phyloP scores from a whole-genome alignment of 2,797 vertebrate species.

The Hoplostethus atlanticus region DNA sequence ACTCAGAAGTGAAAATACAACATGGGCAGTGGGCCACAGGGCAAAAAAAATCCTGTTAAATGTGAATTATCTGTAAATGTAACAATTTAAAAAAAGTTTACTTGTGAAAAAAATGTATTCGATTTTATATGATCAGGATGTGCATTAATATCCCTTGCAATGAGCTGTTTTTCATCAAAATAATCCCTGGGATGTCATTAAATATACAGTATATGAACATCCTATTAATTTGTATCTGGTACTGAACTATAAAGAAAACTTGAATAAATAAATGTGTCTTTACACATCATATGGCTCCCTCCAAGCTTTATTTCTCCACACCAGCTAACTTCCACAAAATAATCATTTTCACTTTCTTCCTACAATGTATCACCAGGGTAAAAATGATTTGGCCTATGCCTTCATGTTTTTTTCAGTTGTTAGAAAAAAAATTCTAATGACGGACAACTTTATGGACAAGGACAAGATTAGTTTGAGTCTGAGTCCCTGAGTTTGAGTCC shows the following conservation, averaged over 20 bases:
- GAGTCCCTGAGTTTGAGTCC: background rate
- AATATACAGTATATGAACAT: too few species aligned
- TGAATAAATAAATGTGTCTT: too few species aligned
- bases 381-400: background rate
- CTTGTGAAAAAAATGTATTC: background rate
- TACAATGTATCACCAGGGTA: background rate
- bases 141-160: background rate
- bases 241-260: too few species aligned
- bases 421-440: background rate
- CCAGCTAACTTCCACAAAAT: too few species aligned
- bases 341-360: background rate
- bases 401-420: background rate
- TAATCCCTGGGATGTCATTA: too few species aligned
- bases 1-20: too few species aligned
- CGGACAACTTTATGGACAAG: background rate
- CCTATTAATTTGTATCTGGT: too few species aligned
- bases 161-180: background rate
- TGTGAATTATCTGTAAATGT: background rate
- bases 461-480: background rate
- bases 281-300: too few species aligned
- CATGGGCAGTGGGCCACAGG: background rate
- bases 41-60: background rate
- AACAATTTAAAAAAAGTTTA: background rate
- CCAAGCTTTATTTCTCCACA: too few species aligned
- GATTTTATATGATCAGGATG: background rate